A percentile compares a stretch with the other conserved stretches of the same genome.
Evolutionary conservation across 2,113 vertebrate genomes (phyloP).

Genomic region (Corythoichthys haematopterus): DNA sequence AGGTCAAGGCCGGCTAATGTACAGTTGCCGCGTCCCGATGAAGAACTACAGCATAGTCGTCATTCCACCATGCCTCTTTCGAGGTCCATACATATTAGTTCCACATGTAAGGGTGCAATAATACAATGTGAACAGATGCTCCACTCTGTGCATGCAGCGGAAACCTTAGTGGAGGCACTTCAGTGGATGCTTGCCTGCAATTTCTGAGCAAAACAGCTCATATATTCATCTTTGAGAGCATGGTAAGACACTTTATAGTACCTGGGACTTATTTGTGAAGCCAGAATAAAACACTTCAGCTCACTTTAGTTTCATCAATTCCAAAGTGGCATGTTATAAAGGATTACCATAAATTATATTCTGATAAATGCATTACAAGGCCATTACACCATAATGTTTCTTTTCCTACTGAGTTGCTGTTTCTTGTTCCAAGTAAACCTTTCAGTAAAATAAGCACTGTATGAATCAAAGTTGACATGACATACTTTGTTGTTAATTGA

Average conservation of each 20-base stretch:
- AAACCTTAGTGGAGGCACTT: background rate
- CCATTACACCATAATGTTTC: background rate
- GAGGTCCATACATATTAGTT: background rate
- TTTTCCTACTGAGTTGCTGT: background rate
- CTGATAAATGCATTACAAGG: background rate
- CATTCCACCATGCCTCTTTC: background rate
- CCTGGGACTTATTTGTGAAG: background rate
- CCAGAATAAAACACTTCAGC: background rate
- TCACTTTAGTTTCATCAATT: background rate
- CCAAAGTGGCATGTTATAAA: background rate
- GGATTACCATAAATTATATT: background rate
- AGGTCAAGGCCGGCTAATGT: slow-evolving; percentile 8
- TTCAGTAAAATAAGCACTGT: background rate
- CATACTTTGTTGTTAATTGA: background rate
- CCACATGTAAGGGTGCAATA: background rate
- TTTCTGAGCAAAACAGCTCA: background rate
- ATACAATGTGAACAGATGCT: background rate
- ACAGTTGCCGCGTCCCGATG: background rate
- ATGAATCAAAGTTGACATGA: background rate
- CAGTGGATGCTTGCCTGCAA: background rate
- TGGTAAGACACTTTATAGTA: background rate
- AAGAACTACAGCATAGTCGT: background rate
- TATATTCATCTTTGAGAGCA: background rate
- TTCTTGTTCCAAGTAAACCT: background rate
- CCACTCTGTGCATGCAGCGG: background rate